Evolutionary conservation across 1,140 invertebrate genomes (phyloP), one percentile per base, ranked within the genome.

Genomic region (Contarinia nasturtii): DNA sequence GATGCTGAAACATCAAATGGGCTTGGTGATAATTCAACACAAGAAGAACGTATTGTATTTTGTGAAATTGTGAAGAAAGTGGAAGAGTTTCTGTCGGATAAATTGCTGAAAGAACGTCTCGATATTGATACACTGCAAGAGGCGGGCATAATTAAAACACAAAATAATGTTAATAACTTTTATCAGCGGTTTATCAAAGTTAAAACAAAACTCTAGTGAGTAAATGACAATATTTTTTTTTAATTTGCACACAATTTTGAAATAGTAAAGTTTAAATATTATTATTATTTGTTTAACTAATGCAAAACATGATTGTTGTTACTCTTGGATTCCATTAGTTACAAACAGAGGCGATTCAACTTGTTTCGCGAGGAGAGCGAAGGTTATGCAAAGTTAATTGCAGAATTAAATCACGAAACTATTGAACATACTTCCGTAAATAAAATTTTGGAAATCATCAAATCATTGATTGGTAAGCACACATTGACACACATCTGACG

Each of bases 341-440:
- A 98, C 64, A 98, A 98, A 64, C 96, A 98, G 64, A 80, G 93
- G 53, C 98, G 98, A 59, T 99, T 97, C 64, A 99, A 99, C 71
- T 72, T 99, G 49, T 88, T 97, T 58, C 75, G 94, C 45, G 96
- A 99, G 71, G 96, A 98, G 68, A 94, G 84, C 70, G 96, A 99
- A 77, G 96, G 96, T 4, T 99, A 94, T 69, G 85, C 93, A 4
- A 99, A 99, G 67, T 71, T 98, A 7, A 82, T 98, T 36, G 82
- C 88, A n/a, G 94, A 98, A 71, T 69, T 98, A 48, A 92, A 86
- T 73, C 88, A 89, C 64, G 80, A 89, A 58, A 73, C 85, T 53
- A 74, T 74, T 37, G 77, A 78, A 60, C 72, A 70, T 57, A 64
- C 70, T 58, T 67, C 74, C 45, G 67, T 70, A 48, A 69, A 70